These are phyloP conservation scores for Megalops cyprinoides DNA, from an alignment of 2,797 vertebrate species.

Conservation along the genomic window DNA sequence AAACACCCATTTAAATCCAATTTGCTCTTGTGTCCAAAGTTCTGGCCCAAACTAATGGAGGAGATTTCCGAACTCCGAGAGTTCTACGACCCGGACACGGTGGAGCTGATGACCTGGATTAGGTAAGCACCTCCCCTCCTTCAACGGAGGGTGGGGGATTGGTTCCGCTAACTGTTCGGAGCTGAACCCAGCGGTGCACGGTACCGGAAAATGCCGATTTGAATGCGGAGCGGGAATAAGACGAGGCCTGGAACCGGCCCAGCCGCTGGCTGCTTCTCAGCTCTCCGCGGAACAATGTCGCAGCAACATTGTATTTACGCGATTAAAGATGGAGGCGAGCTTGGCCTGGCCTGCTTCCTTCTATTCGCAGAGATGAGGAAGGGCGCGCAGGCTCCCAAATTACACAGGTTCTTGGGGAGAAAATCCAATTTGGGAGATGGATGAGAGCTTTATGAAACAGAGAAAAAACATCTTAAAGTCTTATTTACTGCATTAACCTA, in stretches of 20 bases:
- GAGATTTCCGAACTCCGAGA: slow-evolving; percentile 80
- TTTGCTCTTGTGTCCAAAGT: slow-evolving; percentile 45
- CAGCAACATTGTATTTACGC: background rate
- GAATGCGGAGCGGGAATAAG: slow-evolving; percentile 60
- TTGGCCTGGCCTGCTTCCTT: background rate
- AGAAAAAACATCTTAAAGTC: background rate
- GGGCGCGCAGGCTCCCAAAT: slow-evolving; percentile 20
- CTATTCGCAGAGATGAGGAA: slow-evolving; percentile 5
- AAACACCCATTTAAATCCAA: background rate
- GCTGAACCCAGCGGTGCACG: background rate
- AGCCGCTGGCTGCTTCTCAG: slow-evolving; percentile 60
- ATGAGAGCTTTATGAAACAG: slow-evolving; percentile 57
- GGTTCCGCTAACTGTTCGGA: background rate
- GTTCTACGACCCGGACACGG: slow-evolving; percentile 82
- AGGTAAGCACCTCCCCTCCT: slow-evolving; percentile 66
- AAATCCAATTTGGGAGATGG: slow-evolving; percentile 76
- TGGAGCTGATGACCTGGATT: slow-evolving; percentile 85
- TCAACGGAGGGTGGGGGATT: slow-evolving; percentile 1
- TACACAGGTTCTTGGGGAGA: slow-evolving; percentile 49
- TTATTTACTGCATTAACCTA: background rate
- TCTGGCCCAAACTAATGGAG: slow-evolving; percentile 64
- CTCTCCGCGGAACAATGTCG: slow-evolving; percentile 36
- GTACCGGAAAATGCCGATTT: background rate
- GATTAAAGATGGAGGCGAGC: slow-evolving; percentile 16
- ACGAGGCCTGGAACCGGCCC: slow-evolving; percentile 60